Conservation (phyloP, 2,888 invertebrate species). For the Epiblema foenella region DNA sequence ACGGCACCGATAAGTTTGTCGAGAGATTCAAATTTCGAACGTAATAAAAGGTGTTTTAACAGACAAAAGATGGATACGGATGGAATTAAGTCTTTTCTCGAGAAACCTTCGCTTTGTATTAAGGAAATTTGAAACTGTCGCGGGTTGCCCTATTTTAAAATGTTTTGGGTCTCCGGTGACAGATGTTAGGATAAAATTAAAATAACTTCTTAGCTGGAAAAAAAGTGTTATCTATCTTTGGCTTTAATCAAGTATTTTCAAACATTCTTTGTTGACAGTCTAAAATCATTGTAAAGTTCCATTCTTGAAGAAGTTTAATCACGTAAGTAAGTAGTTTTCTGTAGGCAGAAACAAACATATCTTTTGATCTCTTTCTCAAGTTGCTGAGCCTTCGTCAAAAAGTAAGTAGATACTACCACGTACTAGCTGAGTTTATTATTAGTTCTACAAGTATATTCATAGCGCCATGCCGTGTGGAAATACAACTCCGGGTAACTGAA, state of each 20-base stretch:
- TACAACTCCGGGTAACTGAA: background rate
- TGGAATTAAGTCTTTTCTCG: conserved; percentile 46
- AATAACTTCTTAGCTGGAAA: background rate
- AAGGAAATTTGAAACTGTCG: conserved; percentile 44
- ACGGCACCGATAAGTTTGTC: background rate
- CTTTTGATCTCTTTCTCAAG: too few species aligned
- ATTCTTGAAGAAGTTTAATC: background rate
- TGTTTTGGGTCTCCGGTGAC: conserved; percentile 22
- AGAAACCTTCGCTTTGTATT: conserved; percentile 39
- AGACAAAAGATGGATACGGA: conserved; percentile 45
- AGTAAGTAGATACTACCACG: too few species aligned
- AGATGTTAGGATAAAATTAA: conserved; percentile 31
- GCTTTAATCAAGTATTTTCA: conserved; percentile 5
- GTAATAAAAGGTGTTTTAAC: conserved; percentile 44
- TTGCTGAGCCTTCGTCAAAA: too few species aligned
- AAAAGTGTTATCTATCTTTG: background rate
- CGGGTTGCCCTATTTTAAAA: conserved; percentile 36
- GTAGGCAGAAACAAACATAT: too few species aligned
- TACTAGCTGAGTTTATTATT: too few species aligned
- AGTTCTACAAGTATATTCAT: background rate
- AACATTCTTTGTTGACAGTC: background rate
- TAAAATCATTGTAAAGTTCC: background rate
- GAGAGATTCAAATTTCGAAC: conserved; percentile 42
- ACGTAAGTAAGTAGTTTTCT: too few species aligned
- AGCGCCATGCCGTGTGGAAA: background rate